Evolutionary conservation across 1,140 invertebrate genomes (phyloP), one percentile per base, ranked within the genome.

Genomic region (Caenorhabditis remanei): DNA sequence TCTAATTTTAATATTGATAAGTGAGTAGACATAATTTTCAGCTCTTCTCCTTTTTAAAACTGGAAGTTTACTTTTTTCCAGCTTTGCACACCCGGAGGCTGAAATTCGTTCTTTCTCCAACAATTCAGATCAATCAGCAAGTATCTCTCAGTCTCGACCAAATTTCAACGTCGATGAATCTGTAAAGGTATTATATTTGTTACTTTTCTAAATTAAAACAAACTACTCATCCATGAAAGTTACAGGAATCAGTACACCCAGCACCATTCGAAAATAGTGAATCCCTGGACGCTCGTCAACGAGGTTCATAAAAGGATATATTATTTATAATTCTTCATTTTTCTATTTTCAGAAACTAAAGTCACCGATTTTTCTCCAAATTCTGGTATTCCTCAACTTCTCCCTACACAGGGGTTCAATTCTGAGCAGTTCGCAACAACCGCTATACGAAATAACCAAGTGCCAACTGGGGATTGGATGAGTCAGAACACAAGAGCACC

Each of bases 1-100:
- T 84, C 83, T n/a, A 88, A 88, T 53, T 88, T 88, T 40, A 88
- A 88, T 82, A 85, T 88, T 41, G 87, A 84, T 13, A 85, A 55
- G 87, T 88, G 48, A 63, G 79, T 40, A 6, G 16, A 14, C 14
- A 84, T 14, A 56, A 24, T 19, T 24, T 24, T 55, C 13, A 8
- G 9, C 0, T 11, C n/a, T 32, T 6, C 1, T 32, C 3, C n/a
- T n/a, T n/a, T n/a, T n/a, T n/a, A n/a, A n/a, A n/a, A n/a, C n/a
- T n/a, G n/a, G n/a, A n/a, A n/a, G n/a, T n/a, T n/a, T n/a, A n/a
- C n/a, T n/a, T n/a, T n/a, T 24, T 79, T 79, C 24, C 46, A 79
- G 46, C 24, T 79, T 50, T 50, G 71, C 32, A 4, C 65, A 71
- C 19, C 40, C 65, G 4, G 65, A 46, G 14, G 41, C 65, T 4